Evolutionary conservation across 2,888 invertebrate species (phyloP).

Genomic region (Craniophora ligustri): DNA sequence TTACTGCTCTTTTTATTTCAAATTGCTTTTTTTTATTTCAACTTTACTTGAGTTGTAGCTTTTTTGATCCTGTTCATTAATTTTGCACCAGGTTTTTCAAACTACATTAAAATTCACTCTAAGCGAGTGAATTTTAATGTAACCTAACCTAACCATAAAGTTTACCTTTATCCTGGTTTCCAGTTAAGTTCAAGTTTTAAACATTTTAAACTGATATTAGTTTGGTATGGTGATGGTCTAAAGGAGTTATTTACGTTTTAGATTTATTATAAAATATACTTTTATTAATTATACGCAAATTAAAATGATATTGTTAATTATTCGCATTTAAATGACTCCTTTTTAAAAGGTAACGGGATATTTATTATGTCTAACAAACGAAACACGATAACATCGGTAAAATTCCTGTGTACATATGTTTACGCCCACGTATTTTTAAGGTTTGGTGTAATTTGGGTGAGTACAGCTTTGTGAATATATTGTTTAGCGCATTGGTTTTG

Average conservation of each 20-base stretch:
- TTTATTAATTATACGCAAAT: background rate
- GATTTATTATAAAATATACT: background rate
- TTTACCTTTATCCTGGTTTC: background rate
- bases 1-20: background rate
- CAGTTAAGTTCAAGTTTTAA: background rate
- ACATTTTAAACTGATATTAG: background rate
- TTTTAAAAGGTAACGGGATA: too few relatives aligned
- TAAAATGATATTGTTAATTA: background rate
- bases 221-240: background rate
- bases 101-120: background rate
- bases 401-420: too few relatives aligned
- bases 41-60: too few relatives aligned
- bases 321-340: background rate
- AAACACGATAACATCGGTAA: too few relatives aligned
- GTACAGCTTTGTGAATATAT: slow-evolving; percentile 24
- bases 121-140: too few relatives aligned
- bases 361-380: too few relatives aligned
- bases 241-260: background rate
- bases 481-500: background rate
- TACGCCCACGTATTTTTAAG: background rate
- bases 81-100: background rate
- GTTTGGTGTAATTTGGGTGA: slow-evolving; percentile 21
- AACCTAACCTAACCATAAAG: background rate
- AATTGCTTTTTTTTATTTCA: background rate
- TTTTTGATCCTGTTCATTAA: too few relatives aligned